Percentiles rank a stretch among this genome's conserved stretches.
phyloP scores from a whole-genome alignment of 2,888 invertebrate genomes.

The Dioctria linearis region DNA sequence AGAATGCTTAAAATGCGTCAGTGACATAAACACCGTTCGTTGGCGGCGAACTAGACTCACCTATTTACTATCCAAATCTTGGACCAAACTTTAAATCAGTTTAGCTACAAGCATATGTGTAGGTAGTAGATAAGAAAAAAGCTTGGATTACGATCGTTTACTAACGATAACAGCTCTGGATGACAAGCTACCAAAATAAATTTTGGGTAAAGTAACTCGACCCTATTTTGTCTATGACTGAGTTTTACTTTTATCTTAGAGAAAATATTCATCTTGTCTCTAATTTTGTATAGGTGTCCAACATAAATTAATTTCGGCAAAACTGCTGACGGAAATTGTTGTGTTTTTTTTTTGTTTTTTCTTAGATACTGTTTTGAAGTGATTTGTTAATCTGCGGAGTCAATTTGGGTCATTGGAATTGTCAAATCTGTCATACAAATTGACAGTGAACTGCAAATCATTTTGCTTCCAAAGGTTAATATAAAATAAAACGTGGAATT shows the following conservation, averaged over 20 bases:
- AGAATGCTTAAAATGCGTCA: neutral
- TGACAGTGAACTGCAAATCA: neutral
- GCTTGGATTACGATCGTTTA: slow-evolving; percentile 35
- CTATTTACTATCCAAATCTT: neutral
- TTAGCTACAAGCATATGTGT: neutral
- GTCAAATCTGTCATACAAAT: neutral
- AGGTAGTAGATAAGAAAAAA: neutral
- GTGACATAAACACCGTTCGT: neutral
- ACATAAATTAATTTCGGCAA: neutral
- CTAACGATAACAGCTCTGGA: slow-evolving; percentile 2
- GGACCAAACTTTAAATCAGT: neutral
- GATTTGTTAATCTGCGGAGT: neutral
- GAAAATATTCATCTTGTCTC: neutral
- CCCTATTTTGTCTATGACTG: neutral
- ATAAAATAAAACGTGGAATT: neutral
- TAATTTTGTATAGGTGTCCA: neutral
- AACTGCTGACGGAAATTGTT: neutral
- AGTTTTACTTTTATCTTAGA: neutral
- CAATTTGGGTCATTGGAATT: neutral
- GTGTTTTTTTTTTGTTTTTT: too few relatives aligned
- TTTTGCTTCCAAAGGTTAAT: neutral
- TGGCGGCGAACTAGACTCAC: neutral
- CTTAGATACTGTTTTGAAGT: neutral
- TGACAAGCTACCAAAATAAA: neutral
- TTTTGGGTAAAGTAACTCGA: neutral